These are phyloP conservation scores for Brachypodius melanocephalos DNA, from an alignment of 2,113 vertebrate genomes.

Conservation along the genomic window DNA sequence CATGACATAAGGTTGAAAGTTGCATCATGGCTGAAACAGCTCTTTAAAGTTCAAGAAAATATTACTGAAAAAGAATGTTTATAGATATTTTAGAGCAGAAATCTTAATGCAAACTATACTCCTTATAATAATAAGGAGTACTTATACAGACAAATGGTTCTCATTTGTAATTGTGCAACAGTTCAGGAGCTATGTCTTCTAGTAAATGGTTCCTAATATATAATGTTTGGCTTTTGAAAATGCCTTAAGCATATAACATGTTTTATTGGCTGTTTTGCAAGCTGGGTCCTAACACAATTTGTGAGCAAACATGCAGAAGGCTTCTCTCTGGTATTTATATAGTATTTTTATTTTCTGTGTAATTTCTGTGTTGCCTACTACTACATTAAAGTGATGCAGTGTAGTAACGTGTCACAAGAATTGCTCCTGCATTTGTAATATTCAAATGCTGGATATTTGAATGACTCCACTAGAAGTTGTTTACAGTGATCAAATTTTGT, in stretches of 20 bases:
- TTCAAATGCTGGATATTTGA: background rate
- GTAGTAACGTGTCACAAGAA: accelerated
- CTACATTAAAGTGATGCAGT: background rate
- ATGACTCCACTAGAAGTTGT: background rate
- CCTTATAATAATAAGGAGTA: too few relatives aligned
- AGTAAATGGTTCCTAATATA: background rate
- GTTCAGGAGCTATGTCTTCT: background rate
- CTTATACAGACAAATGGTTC: background rate
- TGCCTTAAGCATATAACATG: background rate
- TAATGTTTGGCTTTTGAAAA: background rate
- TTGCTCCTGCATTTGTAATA: background rate
- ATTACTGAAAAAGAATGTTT: background rate
- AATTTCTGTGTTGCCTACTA: background rate
- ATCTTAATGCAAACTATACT: background rate
- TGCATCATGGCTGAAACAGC: background rate
- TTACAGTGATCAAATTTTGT: background rate
- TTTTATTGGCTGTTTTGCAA: background rate
- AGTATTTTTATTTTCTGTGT: background rate
- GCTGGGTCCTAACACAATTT: background rate
- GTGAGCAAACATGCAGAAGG: background rate
- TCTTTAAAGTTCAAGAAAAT: background rate
- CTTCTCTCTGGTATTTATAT: background rate
- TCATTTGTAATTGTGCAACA: background rate
- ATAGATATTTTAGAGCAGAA: background rate
- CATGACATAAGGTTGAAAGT: background rate